These are phyloP conservation scores for Garra rufa DNA, from an alignment of 2,113 vertebrate species.

Conservation along the genomic window DNA sequence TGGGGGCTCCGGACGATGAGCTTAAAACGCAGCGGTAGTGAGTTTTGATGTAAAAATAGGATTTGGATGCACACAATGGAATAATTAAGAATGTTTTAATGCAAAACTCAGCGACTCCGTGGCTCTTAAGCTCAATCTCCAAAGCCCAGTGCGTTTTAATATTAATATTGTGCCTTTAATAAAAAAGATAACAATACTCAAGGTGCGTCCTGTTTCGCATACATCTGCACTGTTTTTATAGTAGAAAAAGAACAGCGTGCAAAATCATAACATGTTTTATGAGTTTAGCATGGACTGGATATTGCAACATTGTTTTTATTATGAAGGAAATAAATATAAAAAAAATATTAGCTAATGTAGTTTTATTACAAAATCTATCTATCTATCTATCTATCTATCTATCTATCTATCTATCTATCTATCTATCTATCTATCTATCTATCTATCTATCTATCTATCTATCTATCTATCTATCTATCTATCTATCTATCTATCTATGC, in stretches of 20 bases:
- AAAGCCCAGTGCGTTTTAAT: background rate
- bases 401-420: too few relatives aligned
- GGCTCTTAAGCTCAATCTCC: background rate
- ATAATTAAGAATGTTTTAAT: background rate
- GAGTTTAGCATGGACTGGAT: background rate
- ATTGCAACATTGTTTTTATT: background rate
- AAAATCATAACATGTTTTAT: background rate
- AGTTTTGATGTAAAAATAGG: constrained; percentile 7
- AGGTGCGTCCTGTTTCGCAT: background rate
- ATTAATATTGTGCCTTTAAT: background rate
- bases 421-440: too few relatives aligned
- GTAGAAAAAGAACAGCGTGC: background rate
- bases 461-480: too few relatives aligned
- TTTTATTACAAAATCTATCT: too few relatives aligned
- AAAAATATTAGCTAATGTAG: background rate
- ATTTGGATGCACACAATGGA: background rate
- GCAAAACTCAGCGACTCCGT: background rate
- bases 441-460: too few relatives aligned
- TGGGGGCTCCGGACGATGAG: background rate
- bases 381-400: too few relatives aligned
- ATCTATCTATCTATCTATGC: too few relatives aligned
- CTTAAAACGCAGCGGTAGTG: background rate
- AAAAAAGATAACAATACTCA: constrained; percentile 5
- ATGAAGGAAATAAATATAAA: background rate
- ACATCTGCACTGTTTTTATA: background rate